Percentiles rank a stretch among this genome's conserved stretches.
These are phyloP conservation scores for Chaetophractus vellerosus DNA, from an alignment of 2,797 vertebrate genomes.

Conservation along the genomic window DNA sequence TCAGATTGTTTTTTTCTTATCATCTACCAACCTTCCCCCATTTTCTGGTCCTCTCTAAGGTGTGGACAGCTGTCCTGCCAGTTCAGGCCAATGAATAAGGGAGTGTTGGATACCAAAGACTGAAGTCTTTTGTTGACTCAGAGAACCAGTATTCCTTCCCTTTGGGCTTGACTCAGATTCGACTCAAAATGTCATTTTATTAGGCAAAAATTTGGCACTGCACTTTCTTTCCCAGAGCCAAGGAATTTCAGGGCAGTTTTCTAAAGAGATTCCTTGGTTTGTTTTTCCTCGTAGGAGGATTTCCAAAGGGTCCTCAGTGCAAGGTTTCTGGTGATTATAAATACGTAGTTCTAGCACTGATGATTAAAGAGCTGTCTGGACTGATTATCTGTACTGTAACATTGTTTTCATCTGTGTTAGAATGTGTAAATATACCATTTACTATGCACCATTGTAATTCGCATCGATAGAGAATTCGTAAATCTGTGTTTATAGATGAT, in stretches of 20 bases:
- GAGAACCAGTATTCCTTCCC: neutral
- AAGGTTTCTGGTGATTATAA: neutral
- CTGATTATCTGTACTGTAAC: neutral
- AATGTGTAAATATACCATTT: neutral
- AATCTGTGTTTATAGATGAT: conserved; percentile 45
- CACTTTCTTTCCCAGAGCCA: conserved; percentile 45
- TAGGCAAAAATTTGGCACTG: conserved; percentile 1
- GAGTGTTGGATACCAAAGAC: neutral
- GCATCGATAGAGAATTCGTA: conserved; percentile 5
- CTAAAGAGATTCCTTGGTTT: conserved; percentile 3
- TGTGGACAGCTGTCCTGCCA: neutral
- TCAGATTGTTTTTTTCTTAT: neutral
- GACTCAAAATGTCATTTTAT: conserved; percentile 34
- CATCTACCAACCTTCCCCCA: neutral
- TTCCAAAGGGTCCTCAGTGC: neutral
- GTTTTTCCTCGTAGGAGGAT: neutral
- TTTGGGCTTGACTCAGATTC: conserved; percentile 48
- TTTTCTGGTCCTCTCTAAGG: neutral
- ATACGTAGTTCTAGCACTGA: neutral
- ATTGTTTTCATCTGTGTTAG: neutral
- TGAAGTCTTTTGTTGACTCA: conserved; percentile 23
- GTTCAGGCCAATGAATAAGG: conserved; percentile 8
- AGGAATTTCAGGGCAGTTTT: conserved; percentile 49
- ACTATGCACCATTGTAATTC: neutral
- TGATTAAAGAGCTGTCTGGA: neutral